Evolutionary conservation across 2,113 vertebrate genomes (phyloP), one percentile per base, ranked within the genome.

Genomic region (Psilopogon haemacephalus): DNA sequence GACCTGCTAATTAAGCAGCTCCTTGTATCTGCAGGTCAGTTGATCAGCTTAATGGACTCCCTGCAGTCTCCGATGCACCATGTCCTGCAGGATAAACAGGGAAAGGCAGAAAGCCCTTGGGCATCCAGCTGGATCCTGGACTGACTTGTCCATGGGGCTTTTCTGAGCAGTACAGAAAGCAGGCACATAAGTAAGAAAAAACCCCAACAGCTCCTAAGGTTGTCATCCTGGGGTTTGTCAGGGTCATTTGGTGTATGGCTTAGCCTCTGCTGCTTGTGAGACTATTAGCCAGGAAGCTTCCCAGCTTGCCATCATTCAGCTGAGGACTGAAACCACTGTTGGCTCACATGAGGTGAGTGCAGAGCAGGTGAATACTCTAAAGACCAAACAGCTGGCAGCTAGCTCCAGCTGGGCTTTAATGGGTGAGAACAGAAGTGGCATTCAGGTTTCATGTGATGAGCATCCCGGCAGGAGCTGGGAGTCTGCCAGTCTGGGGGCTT

Each of bases 161-260:
- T 83, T 74, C 21, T 64, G 88, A 83, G 68, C 68, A 88, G 30
- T 40, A 5, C 50, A 40, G 48, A 50, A 63, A 76, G 70, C 37
- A 50, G 82, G 24, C 23, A 24, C 26, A 2, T 18, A 16, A 73
- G 48, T n/a, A n/a, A 67, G 14, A 37, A 63, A 35, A 6, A n/a
- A n/a, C n/a, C n/a, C n/a, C 3, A 55, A 46, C 10, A 58, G 50
- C 60, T 28, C 73, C 32, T 0, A 0, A 27, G 58, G 42, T 5
- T 90, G 56, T 64, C 17, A 8, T 20, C 40, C 17, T 12, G 11
- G n/a, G 68, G 18, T 68, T 72, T 63, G 33, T 58, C 33, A 46
- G 63, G 64, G 18, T 72, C 30, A 0, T 10, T 60, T 33, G 12
- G 26, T 63, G 11, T 26, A 21, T 23, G 38, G 60, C 50, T 19